Conservation (phyloP, 1,140 invertebrate species). For the Globodera rostochiensis region DNA sequence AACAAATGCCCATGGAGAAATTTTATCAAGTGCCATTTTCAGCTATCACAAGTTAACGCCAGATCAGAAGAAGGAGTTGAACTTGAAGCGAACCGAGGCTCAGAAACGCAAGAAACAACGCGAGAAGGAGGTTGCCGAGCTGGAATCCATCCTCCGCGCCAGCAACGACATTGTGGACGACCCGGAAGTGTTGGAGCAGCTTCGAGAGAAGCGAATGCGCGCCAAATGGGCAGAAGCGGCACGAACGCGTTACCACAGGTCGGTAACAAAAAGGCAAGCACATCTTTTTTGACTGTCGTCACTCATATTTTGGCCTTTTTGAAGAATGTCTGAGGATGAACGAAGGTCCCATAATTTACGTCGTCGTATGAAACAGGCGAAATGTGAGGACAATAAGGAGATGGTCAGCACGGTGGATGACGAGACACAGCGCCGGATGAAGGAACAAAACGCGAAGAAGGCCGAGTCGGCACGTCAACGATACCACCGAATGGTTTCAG, state of each 20-base stretch:
- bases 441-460: constrained; percentile 53
- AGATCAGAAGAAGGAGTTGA: constrained; percentile 51
- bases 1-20: not conserved
- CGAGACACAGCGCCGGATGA: constrained; percentile 34
- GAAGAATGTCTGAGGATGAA: constrained; percentile 47
- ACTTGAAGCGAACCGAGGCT: constrained; percentile 49
- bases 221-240: constrained; percentile 54
- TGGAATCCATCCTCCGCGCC: constrained; percentile 44
- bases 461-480: constrained; percentile 48
- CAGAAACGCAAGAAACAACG: constrained; percentile 53
- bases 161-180: constrained; percentile 52
- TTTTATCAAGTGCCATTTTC: not conserved
- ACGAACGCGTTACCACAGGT: constrained; percentile 38
- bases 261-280: constrained; percentile 22
- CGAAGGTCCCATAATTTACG: constrained; percentile 46
- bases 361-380: constrained; percentile 46
- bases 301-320: constrained; percentile 15
- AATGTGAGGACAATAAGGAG: constrained; percentile 45
- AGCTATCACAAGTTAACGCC: constrained; percentile 45
- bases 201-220: constrained; percentile 50
- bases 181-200: constrained; percentile 50
- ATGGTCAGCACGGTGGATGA: constrained; percentile 31
- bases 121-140: constrained; percentile 47
- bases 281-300: constrained; percentile 6
- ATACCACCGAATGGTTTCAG: constrained; percentile 42